These are phyloP conservation scores for Fratercula arctica DNA, from an alignment of 2,797 vertebrate genomes.

Conservation along the genomic window DNA sequence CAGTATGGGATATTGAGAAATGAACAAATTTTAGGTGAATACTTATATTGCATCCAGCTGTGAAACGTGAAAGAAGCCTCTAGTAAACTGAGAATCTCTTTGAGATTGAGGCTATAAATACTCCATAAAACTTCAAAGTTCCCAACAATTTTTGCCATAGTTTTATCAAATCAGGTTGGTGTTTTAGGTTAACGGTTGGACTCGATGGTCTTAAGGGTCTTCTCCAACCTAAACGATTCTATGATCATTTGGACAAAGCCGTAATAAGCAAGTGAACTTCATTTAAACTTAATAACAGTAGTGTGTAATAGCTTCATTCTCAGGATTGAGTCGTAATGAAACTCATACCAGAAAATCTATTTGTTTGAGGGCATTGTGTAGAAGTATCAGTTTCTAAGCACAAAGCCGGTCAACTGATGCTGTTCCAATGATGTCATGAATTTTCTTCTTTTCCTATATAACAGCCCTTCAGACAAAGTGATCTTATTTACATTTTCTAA, in stretches of 20 bases:
- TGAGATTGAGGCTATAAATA: not conserved
- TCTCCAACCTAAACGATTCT: not conserved
- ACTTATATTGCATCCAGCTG: not conserved
- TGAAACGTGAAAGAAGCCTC: not conserved
- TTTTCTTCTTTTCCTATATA: not conserved
- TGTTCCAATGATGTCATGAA: not conserved
- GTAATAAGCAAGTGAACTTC: not conserved
- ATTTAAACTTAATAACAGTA: not conserved
- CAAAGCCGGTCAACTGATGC: not conserved
- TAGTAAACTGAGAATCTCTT: not conserved
- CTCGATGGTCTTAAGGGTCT: not conserved
- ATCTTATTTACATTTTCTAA: not conserved
- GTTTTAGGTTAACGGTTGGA: not conserved
- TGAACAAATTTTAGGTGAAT: not conserved
- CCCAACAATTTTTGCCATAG: not conserved
- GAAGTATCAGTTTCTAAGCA: not conserved
- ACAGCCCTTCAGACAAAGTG: not conserved
- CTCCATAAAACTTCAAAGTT: not conserved
- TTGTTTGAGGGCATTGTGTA: not conserved
- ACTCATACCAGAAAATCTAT: not conserved
- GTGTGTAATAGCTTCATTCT: not conserved
- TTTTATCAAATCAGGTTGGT: not conserved
- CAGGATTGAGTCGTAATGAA: not conserved
- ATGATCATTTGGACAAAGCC: not conserved
- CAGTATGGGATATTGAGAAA: not conserved